Evolutionary conservation across 1,140 invertebrate genomes (phyloP), one percentile per base, ranked within the genome.

Genomic region (Brachionus plicatilis): DNA sequence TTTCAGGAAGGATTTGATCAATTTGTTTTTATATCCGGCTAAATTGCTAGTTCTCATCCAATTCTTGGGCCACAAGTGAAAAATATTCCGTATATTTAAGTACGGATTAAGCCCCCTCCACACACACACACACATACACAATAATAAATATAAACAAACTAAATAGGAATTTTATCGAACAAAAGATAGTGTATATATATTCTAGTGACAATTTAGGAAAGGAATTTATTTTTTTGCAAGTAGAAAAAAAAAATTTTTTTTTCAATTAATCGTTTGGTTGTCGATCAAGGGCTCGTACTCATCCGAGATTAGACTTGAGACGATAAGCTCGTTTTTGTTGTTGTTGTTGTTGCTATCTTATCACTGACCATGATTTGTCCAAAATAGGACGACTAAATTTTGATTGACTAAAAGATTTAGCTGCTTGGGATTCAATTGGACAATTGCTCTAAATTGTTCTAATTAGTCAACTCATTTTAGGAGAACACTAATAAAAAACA

Each of bases 171-270:
- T 68, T 68, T 68, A 33, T 68, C 33, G 27, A 68, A 68, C 66
- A 68, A 68, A 68, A 68, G 66, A 68, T 68, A 68, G 66, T 68
- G 66, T 68, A 68, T 68, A 68, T 68, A 68, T 68, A 68, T 68
- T 33, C 0, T n/a, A n/a, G 66, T 41, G 33, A 68, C 66, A 68
- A 68, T 33, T 68, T 68, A 33, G 66, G 1, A 29, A 60, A 60
- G 17, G 53, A 60, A 60, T 60, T 60, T 60, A 60, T 56, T 56
- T 56, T 17, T 56, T 17, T 60, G 29, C 29, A 37, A 37, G 33
- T 6, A 37, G 6, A 37, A 37, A 37, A 37, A 29, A 29, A 45
- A 11, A 45, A 24, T 20, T 60, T 60, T 17, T 60, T 60, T 60
- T 60, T 27, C 9, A 60, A 60, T 60, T 60, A 60, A 60, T 60